Evolutionary conservation across 2,888 invertebrate genomes (phyloP), one percentile per base, ranked within the genome.

Genomic region (Perithous albicinctus): DNA sequence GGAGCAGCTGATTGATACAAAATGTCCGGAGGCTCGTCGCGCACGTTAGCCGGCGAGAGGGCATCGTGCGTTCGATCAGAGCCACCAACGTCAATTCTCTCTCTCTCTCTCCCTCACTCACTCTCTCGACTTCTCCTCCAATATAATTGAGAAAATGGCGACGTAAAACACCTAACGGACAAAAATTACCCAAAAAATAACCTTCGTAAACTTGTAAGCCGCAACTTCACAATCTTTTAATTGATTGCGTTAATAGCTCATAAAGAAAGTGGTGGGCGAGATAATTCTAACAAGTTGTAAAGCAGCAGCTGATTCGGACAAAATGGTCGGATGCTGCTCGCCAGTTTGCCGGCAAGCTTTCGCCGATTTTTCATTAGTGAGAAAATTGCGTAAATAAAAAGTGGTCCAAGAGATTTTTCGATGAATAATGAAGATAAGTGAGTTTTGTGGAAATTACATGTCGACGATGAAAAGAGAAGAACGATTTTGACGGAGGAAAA

Each of bases 251-350:
- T n/a, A 43, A 43, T n/a, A 15, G 43, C n/a, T 10, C 12, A 0
- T 1, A 18, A 6, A 35, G 32, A 18, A 32, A 10, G n/a, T 1
- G 59, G 18, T 8, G 59, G 5, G 59, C 6, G 35, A 59, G 32
- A 35, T n/a, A 84, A 87, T 88, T 87, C 85, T 86, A 87, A 87
- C 88, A 86, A 89, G 85, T 88, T 67, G 75, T 46, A 59, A 15
- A 32, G 86, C 83, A 82, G 86, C 88, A 89, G 89, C 89, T 89
- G 89, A 89, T 85, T 86, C 85, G 85, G 84, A 89, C 87, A 88
- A 89, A 89, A 89, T 90, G 90, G 87, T 88, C 86, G 86, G 85
- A 79, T 74, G 78, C 85, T 80, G 84, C 84, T 83, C 80, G 75
- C 74, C 70, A 61, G 69, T 66, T 82, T 78, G 75, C 82, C 82